Conservation (phyloP, 2,888 invertebrate genomes). For the Artemia sp. region DNA sequence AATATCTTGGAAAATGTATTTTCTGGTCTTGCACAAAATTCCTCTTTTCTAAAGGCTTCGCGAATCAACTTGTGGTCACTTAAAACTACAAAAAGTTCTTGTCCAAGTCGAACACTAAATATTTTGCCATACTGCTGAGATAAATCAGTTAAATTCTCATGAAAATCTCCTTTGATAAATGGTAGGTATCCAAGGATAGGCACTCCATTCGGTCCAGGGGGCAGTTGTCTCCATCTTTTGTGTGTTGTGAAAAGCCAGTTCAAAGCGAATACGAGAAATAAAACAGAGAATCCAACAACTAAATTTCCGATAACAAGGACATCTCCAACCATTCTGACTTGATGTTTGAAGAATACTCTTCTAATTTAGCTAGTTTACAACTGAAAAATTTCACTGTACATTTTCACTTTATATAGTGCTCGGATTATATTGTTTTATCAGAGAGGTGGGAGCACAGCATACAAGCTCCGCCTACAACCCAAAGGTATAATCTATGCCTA, state of each 20-base stretch:
- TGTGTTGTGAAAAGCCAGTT: background rate
- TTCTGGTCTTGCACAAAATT: conserved; percentile 70
- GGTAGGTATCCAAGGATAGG: conserved; percentile 68
- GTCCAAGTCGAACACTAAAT: conserved; percentile 62
- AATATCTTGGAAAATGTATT: conserved; percentile 69
- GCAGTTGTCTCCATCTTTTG: conserved; percentile 34
- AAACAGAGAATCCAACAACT: background rate
- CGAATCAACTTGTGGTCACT: conserved; percentile 70
- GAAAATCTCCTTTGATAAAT: conserved; percentile 53
- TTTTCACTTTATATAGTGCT: background rate
- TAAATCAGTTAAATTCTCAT: conserved; percentile 57
- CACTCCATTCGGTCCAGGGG: conserved; percentile 74
- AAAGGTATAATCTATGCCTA: too few relatives aligned
- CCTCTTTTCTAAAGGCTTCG: conserved; percentile 66
- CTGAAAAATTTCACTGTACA: background rate
- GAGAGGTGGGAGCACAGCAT: too few relatives aligned
- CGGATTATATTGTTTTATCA: too few relatives aligned
- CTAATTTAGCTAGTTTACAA: background rate
- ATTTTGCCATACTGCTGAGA: conserved; percentile 60
- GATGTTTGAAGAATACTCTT: background rate
- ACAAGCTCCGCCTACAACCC: too few relatives aligned
- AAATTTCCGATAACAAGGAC: background rate
- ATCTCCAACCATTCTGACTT: background rate
- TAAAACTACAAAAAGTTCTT: conserved; percentile 63
- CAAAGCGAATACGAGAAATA: background rate